phyloP scores from a whole-genome alignment of 2,888 invertebrate genomes.

The Nineta flava region DNA sequence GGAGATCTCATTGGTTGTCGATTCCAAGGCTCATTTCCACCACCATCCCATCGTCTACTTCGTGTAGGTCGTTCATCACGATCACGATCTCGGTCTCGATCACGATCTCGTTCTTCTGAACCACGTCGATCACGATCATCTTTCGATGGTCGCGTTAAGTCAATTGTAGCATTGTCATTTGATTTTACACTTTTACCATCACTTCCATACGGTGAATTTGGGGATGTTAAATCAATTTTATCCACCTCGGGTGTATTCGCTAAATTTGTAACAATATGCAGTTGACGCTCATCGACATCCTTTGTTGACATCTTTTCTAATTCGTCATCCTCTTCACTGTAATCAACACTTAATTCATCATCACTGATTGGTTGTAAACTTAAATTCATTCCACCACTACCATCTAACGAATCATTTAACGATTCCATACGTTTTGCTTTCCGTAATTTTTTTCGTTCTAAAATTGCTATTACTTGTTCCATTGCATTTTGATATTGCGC shows the following conservation, averaged over 20 bases:
- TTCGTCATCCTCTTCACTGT: conserved; percentile 16
- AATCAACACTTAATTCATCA: conserved; percentile 22
- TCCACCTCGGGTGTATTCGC: background rate
- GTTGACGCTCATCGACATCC: conserved; percentile 36
- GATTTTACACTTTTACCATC: background rate
- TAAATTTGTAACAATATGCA: conserved; percentile 18
- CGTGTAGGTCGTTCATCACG: background rate
- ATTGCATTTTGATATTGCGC: conserved; percentile 60
- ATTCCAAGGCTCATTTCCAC: conserved; percentile 5
- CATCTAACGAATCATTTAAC: conserved; percentile 33
- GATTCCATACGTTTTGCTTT: conserved; percentile 60
- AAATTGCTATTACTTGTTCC: conserved; percentile 61
- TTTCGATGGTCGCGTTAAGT: conserved; percentile 8
- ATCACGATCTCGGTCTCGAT: conserved; percentile 17
- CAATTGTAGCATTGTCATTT: background rate
- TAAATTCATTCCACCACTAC: conserved; percentile 13
- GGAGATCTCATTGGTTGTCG: background rate
- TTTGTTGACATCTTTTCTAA: conserved; percentile 20
- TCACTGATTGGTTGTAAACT: conserved; percentile 26
- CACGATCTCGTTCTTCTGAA: background rate
- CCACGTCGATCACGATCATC: conserved; percentile 3
- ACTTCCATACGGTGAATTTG: background rate
- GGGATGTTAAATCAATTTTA: background rate
- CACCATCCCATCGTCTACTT: conserved; percentile 9
- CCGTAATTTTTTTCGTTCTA: conserved; percentile 58